Evolutionary conservation across 2,113 vertebrate genomes (phyloP).

Genomic region (Miniopterus natalensis): DNA sequence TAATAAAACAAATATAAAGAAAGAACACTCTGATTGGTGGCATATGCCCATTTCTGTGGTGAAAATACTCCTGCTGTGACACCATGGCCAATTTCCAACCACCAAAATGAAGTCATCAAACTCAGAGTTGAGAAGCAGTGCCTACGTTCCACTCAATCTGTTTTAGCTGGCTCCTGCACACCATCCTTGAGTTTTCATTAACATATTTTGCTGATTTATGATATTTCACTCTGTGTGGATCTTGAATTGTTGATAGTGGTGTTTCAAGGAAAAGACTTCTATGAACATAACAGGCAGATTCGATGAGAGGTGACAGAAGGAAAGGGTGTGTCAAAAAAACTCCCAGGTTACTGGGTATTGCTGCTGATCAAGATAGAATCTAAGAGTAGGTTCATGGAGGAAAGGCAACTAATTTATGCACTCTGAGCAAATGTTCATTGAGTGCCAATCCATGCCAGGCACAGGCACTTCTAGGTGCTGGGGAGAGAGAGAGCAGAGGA

Average conservation of each 20-base stretch:
- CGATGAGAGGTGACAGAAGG: neutral
- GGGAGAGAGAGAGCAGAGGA: neutral
- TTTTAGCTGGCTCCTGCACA: neutral
- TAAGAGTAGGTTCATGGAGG: neutral
- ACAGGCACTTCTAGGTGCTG: neutral
- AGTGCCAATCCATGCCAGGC: neutral
- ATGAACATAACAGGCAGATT: neutral
- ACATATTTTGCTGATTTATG: neutral
- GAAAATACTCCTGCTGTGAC: neutral
- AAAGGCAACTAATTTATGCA: neutral
- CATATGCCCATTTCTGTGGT: neutral
- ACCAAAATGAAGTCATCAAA: neutral
- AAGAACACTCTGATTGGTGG: neutral
- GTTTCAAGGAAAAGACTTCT: neutral
- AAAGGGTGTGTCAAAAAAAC: neutral
- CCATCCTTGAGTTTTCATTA: neutral
- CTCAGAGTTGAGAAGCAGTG: neutral
- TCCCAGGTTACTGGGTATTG: neutral
- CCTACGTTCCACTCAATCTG: accelerated
- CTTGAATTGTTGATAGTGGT: neutral
- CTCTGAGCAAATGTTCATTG: constrained; percentile 24
- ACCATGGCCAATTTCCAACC: neutral
- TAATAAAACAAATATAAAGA: neutral
- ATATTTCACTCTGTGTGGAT: neutral
- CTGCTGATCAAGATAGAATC: neutral